Evolutionary conservation across 2,888 invertebrate species (phyloP), one percentile per base, ranked within the genome.

Genomic region (Silvanus unidentatus): DNA sequence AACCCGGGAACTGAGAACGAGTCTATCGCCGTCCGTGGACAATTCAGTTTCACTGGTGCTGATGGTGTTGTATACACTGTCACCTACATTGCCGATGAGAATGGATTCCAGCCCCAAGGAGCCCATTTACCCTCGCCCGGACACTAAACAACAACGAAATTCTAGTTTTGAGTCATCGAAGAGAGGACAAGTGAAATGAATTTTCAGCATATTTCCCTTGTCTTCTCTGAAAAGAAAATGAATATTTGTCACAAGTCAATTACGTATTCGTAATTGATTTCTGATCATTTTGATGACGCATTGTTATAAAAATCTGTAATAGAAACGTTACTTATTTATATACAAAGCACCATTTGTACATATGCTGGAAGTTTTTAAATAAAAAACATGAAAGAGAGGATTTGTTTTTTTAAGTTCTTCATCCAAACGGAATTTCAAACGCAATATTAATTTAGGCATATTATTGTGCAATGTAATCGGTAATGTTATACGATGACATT

Each of bases 61-160:
- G 79, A 83, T 54, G 83, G 83, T 1, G 77, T 76, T 49, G 74
- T 77, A 38, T 82, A 81, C 60, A 77, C 78, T 3, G 79, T 84
- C 41, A 79, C 73, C 16, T 80, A 76, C 65, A 73, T 76, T 12
- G 79, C 79, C 47, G 79, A 80, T 52, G 79, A 81, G 51, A 79
- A 79, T 55, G 80, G 80, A 37, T 81, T 75, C 73, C 74, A 73
- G 63, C 75, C 76, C 2, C 58, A 67, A 57, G 75, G 75, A 35
- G 73, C 69, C 15, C 73, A 76, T 60, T 54, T 76, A 48, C 75
- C 76, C 40, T 39, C 49, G 16, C 28, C 41, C 32, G 15, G 12
- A 16, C 32, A 32, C n/a, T 12, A 32, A 12, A 32, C 32, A 12
- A 12, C 32, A 32, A 32, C 10, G 13, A 8, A 8, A 22, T 22